phyloP scores from a whole-genome alignment of 2,113 vertebrate species.

The Limanda limanda region DNA sequence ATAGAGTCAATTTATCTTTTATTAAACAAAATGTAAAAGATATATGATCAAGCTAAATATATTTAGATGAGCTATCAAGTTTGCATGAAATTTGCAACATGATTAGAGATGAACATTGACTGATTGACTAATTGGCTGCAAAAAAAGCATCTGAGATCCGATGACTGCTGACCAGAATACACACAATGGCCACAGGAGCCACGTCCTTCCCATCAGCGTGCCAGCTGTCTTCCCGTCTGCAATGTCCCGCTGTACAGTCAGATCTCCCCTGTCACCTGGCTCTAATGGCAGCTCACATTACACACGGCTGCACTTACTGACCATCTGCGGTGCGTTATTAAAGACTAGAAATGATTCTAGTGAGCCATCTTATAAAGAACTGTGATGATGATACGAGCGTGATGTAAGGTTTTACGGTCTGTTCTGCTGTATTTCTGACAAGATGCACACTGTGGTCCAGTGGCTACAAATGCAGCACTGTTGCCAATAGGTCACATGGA shows the following conservation, averaged over 20 bases:
- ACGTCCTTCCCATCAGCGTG: conserved; percentile 51
- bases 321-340: conserved; percentile 57
- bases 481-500: conserved; percentile 34
- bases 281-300: conserved; percentile 67
- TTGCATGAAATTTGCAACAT: background rate
- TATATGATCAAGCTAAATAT: too few relatives aligned
- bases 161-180: conserved; percentile 8
- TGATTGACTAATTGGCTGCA: background rate
- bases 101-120: background rate
- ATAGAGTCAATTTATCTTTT: too few relatives aligned
- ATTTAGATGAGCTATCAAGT: background rate
- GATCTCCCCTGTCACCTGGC: conserved; percentile 45
- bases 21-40: too few relatives aligned
- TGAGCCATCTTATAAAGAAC: background rate
- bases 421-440: conserved; percentile 27
- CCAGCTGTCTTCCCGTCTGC: conserved; percentile 64
- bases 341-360: conserved; percentile 50
- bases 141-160: background rate
- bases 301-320: conserved; percentile 48
- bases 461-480: conserved; percentile 27
- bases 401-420: conserved; percentile 47
- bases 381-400: conserved; percentile 36
- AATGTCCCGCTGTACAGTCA: conserved; percentile 23
- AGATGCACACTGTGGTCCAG: background rate
- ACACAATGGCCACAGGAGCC: conserved; percentile 22